Evolutionary conservation across 2,888 invertebrate genomes (phyloP), one percentile per base, ranked within the genome.

Genomic region (Eubasilissa splendida): DNA sequence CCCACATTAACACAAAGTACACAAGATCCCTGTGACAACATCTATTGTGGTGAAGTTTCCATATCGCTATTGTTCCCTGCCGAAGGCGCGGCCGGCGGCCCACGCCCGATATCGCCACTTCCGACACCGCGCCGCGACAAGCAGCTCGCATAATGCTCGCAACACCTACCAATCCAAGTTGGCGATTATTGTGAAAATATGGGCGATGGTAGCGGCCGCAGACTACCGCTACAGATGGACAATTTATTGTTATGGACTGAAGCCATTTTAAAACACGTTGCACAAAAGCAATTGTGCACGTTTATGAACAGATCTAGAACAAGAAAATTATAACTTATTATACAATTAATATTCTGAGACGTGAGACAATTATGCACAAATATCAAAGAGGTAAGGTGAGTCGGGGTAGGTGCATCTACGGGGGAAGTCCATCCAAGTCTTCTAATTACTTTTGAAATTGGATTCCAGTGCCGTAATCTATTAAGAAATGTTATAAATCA

Each of bases 121-220:
- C 71, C 54, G 71, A 71, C 71, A 71, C 68, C 52, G 68, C 68
- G 68, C 68, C 68, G n/a, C 53, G 33, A 22, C 22, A 22, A 14
- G n/a, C 1, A 2, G 33, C 8, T 2, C 22, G 33, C 60, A 63
- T 31, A 63, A 33, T 42, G 42, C 42, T 31, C 63, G 63, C 63
- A 31, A 33, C 63, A 33, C 33, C 63, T 63, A 22, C 33, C 33
- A 12, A 22, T 31, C 42, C 63, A 12, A 33, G 63, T 22, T 12
- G 63, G 63, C 63, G 12, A 33, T 31, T 12, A 63, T 10, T 33
- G 4, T 7, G 11, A 33, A 31, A 12, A 31, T 63, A 63, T 31
- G 42, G 42, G 42, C 42, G 31, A 11, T 63, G 22, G 5, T 63
- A 63, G 42, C 33, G 31, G 33, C 11, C 11, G 33, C 33, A 31